Conservation (phyloP, 2,113 vertebrate genomes). For the Gavia stellata region DNA sequence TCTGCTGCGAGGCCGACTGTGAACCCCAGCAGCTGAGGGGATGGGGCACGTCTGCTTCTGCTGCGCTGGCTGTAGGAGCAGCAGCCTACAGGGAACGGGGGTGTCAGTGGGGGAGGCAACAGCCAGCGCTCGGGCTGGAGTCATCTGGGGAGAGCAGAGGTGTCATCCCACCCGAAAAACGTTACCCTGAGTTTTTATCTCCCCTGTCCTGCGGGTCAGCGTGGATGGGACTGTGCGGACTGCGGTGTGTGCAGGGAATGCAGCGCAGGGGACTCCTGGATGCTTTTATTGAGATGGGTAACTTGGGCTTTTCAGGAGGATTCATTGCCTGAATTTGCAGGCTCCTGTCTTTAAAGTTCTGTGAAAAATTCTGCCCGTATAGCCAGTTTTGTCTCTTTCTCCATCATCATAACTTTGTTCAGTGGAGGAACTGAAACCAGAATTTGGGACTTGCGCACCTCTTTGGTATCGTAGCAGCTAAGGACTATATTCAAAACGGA, state of each 20-base stretch:
- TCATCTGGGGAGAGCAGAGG: background rate
- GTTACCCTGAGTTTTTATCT: rapidly evolving
- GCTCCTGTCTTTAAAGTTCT: background rate
- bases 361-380: background rate
- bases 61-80: background rate
- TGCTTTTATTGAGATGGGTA: background rate
- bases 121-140: background rate
- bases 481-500: background rate
- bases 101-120: background rate
- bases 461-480: background rate
- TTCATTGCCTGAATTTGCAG: background rate
- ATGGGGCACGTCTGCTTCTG: background rate
- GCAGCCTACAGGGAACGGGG: background rate
- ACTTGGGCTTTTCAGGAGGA: background rate
- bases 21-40: background rate
- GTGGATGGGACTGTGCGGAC: background rate
- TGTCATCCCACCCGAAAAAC: background rate
- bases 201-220: rapidly evolving
- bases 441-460: background rate
- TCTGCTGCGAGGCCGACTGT: background rate
- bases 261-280: too few relatives aligned
- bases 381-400: background rate
- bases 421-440: background rate
- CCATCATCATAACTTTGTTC: background rate
- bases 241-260: background rate